These are phyloP conservation scores for Pachliopta kotzebuea DNA, from an alignment of 2,888 invertebrate species.

Conservation along the genomic window DNA sequence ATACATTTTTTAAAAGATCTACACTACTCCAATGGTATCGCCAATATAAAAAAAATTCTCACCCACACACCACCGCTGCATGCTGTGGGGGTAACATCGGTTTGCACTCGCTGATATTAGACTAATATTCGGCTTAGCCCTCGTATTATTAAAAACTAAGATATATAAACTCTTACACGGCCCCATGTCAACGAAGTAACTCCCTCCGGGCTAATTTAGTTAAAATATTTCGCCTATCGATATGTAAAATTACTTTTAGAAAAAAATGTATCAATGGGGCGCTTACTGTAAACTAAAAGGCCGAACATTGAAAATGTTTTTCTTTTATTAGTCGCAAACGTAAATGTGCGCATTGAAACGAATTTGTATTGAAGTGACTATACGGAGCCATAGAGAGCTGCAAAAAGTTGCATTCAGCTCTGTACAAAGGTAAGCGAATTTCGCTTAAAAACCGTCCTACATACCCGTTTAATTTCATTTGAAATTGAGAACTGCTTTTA, in stretches of 20 bases:
- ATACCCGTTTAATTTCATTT: conserved; percentile 22
- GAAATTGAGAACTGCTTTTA: conserved; percentile 19
- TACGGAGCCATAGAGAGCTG: conserved; percentile 13
- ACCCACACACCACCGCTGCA: conserved; percentile 45
- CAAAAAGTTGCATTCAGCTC: conserved; percentile 28
- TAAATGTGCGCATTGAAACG: conserved; percentile 29
- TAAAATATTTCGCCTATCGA: conserved; percentile 63
- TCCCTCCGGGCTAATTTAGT: conserved; percentile 73
- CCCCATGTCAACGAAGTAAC: conserved; percentile 59
- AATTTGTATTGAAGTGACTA: conserved; percentile 27
- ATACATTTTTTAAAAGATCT: conserved; percentile 25
- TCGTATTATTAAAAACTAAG: conserved; percentile 76
- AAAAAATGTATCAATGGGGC: conserved; percentile 18
- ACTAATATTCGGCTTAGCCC: conserved; percentile 75
- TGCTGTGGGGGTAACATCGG: conserved; percentile 69
- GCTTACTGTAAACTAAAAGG: conserved; percentile 23
- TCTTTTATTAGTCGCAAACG: conserved; percentile 27
- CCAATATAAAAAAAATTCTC: conserved; percentile 54
- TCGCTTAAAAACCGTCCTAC: conserved; percentile 19
- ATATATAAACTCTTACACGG: conserved; percentile 73
- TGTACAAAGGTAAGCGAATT: conserved; percentile 27
- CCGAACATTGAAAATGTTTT: conserved; percentile 29
- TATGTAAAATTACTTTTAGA: conserved; percentile 29
- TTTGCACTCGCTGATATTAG: conserved; percentile 78
- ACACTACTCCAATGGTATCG: conserved; percentile 41